Conservation (phyloP, 2,888 invertebrate species). For the Cephus rjabovi region DNA sequence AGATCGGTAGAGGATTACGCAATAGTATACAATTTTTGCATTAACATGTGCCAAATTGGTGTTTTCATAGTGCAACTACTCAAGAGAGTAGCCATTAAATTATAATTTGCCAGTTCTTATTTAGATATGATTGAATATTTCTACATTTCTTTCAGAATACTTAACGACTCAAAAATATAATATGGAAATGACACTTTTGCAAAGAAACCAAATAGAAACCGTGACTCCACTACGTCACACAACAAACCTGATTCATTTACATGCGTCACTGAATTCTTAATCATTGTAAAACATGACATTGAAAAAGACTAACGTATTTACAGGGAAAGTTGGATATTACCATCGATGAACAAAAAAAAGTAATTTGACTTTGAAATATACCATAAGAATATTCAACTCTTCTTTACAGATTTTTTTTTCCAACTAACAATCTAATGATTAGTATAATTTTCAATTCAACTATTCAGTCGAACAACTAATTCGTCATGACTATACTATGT, state of each 20-base stretch:
- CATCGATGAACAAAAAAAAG: background rate
- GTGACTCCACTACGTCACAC: background rate
- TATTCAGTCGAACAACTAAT: background rate
- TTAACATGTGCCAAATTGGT: background rate
- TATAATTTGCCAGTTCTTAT: background rate
- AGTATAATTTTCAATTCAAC: background rate
- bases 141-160: background rate
- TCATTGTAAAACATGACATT: background rate
- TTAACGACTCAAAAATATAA: background rate
- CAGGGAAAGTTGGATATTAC: background rate
- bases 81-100: background rate
- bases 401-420: too few species aligned
- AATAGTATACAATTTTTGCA: too few species aligned
- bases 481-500: background rate
- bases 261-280: background rate
- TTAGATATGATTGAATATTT: background rate
- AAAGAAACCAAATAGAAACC: background rate
- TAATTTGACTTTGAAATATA: background rate
- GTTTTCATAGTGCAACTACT: background rate
- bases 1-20: too few species aligned
- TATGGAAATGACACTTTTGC: background rate
- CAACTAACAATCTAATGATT: too few species aligned
- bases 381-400: background rate
- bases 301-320: background rate
- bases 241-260: background rate